phyloP scores from a whole-genome alignment of 2,797 vertebrate genomes.

The Leucoraja ocellata region DNA sequence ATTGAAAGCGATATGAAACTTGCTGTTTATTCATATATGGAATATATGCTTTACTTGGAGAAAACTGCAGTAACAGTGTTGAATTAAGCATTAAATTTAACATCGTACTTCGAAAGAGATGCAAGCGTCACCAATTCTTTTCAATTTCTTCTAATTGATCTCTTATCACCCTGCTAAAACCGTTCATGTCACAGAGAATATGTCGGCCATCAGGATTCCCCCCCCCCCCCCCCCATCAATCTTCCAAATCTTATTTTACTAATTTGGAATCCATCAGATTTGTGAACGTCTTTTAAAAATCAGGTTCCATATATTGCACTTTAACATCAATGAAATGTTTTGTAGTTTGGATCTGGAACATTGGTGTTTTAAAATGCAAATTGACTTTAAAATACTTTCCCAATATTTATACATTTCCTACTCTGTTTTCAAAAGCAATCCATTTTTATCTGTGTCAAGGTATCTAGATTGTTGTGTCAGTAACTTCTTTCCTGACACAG shows the following conservation, averaged over 20 bases:
- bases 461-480: neutral
- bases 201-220: neutral
- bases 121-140: neutral
- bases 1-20: slow-evolving; percentile 44
- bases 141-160: neutral
- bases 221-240: too few species aligned
- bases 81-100: slow-evolving; percentile 21
- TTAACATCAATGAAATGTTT: too few species aligned
- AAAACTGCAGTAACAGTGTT: slow-evolving; percentile 16
- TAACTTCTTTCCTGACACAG: neutral
- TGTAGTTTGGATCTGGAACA: neutral
- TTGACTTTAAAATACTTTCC: neutral
- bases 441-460: neutral
- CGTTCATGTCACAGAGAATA: neutral
- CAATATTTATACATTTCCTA: neutral
- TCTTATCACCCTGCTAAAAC: neutral
- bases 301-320: neutral
- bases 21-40: slow-evolving; percentile 8
- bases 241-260: neutral
- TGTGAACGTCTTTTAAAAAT: neutral
- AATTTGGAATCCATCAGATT: neutral
- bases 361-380: neutral
- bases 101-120: neutral
- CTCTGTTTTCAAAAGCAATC: slow-evolving; percentile 6
- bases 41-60: slow-evolving; percentile 2